phyloP scores from a whole-genome alignment of 1,140 invertebrate genomes.

The Gonioctena quinquepunctata region DNA sequence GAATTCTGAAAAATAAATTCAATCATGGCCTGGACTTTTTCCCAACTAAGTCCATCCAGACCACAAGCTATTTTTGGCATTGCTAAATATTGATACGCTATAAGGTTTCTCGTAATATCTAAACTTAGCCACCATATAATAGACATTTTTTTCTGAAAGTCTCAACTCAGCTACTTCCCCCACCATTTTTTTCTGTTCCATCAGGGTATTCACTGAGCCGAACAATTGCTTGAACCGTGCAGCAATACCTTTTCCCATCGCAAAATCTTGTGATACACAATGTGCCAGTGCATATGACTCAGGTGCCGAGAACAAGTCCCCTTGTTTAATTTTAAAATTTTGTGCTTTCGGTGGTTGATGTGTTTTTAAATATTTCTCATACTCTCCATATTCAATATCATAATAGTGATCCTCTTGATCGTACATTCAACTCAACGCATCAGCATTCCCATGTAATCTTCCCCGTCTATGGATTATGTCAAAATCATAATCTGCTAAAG shows the following conservation, averaged over 20 bases:
- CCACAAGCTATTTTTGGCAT: too few relatives aligned
- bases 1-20: too few relatives aligned
- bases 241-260: neutral
- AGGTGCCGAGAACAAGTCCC: neutral
- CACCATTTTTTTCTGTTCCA: neutral
- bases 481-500: constrained; percentile 20
- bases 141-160: neutral
- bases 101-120: constrained; percentile 1
- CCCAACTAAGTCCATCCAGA: too few relatives aligned
- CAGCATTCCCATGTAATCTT: neutral
- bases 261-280: neutral
- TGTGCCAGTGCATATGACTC: neutral
- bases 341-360: neutral
- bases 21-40: too few relatives aligned
- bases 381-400: neutral
- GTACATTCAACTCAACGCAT: constrained; percentile 5
- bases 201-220: neutral
- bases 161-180: neutral
- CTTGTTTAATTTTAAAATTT: neutral
- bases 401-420: neutral
- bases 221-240: neutral
- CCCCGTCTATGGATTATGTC: constrained; percentile 8
- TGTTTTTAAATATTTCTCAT: neutral
- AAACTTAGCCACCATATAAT: neutral
- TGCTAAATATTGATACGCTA: too few relatives aligned